These are phyloP conservation scores for Anorthoa munda DNA, from an alignment of 2,888 invertebrate species.

Conservation along the genomic window DNA sequence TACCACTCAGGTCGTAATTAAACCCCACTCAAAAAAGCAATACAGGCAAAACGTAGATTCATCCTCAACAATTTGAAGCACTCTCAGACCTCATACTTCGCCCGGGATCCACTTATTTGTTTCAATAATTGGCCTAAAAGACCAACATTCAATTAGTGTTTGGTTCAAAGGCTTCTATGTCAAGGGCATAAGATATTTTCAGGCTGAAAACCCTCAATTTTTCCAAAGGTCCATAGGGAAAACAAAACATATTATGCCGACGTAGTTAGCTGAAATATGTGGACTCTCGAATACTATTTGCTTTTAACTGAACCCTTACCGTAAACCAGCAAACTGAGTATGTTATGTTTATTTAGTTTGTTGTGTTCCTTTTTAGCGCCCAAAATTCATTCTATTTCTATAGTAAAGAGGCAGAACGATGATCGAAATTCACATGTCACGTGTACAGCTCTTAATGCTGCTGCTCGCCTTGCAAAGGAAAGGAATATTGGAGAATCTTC, in stretches of 20 bases:
- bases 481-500: too few relatives aligned
- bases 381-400: too few relatives aligned
- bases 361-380: too few relatives aligned
- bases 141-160: constrained; percentile 2
- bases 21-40: neutral
- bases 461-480: too few relatives aligned
- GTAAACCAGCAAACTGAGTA: constrained; percentile 1
- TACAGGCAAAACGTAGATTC: too few relatives aligned
- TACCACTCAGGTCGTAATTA: neutral
- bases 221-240: neutral
- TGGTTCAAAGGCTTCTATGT: neutral
- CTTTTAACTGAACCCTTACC: neutral
- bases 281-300: constrained; percentile 7
- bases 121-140: neutral
- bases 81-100: neutral
- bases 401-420: too few relatives aligned
- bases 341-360: neutral
- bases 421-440: too few relatives aligned
- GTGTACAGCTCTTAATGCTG: too few relatives aligned
- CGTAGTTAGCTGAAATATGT: neutral
- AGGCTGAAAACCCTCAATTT: neutral
- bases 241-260: neutral
- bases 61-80: neutral
- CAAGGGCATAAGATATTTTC: neutral
- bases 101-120: neutral